These are phyloP conservation scores for Athrips mouffetella DNA, from an alignment of 2,888 invertebrate genomes.

Conservation along the genomic window DNA sequence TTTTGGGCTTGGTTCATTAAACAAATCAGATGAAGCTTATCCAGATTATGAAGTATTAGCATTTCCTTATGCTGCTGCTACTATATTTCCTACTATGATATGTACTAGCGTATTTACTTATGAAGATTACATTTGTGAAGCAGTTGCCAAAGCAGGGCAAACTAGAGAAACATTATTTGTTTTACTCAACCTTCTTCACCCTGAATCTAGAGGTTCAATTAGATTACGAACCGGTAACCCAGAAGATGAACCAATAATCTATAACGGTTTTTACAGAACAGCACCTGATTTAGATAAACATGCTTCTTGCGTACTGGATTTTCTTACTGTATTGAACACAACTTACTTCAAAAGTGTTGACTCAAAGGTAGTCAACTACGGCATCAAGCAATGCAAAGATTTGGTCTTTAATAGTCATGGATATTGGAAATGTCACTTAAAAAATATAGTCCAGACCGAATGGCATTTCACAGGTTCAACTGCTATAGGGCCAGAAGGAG, in stretches of 20 bases:
- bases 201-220: conserved; percentile 42
- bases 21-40: no score
- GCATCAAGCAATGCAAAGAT: conserved; percentile 70
- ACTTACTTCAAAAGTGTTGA: conserved; percentile 28
- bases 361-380: conserved; percentile 30
- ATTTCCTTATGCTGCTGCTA: conserved; percentile 31
- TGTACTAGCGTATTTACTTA: conserved; percentile 35
- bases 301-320: conserved; percentile 32
- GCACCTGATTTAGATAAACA: conserved; percentile 32
- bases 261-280: conserved; percentile 37
- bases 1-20: no score
- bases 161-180: conserved; percentile 27
- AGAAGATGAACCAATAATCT: conserved; percentile 34
- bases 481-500: conserved; percentile 44
- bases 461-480: conserved; percentile 65
- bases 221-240: conserved; percentile 38
- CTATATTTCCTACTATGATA: conserved; percentile 33
- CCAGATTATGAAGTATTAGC: conserved; percentile 48
- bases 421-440: conserved; percentile 46
- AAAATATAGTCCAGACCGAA: conserved; percentile 75
- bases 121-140: conserved; percentile 34
- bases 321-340: conserved; percentile 28
- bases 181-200: conserved; percentile 36
- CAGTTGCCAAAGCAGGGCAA: conserved; percentile 29
- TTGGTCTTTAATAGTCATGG: conserved; percentile 31